These are phyloP conservation scores for Octonoba sinensis DNA, from an alignment of 2,888 invertebrate genomes.

Conservation along the genomic window DNA sequence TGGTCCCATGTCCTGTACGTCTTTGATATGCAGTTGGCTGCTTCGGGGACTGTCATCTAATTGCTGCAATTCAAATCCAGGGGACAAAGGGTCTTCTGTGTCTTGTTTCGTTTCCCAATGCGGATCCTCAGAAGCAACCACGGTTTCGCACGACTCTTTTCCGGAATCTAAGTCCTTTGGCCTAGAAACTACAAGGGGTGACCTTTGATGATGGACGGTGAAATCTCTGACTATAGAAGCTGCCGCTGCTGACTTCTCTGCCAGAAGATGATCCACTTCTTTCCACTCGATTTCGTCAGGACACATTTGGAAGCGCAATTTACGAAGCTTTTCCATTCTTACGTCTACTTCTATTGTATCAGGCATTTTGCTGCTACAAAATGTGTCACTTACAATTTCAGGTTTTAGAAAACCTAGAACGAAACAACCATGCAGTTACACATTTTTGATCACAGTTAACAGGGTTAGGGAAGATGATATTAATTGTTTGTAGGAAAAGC, in stretches of 20 bases:
- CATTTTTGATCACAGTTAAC: too few species aligned
- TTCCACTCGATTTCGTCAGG: constrained; percentile 57
- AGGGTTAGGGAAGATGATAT: too few species aligned
- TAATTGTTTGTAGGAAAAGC: too few species aligned
- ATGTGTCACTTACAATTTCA: constrained; percentile 57
- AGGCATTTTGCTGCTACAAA: constrained; percentile 40
- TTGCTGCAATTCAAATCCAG: constrained; percentile 53
- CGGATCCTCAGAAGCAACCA: constrained; percentile 19
- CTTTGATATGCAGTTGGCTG: constrained; percentile 56
- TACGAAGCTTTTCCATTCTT: constrained; percentile 50
- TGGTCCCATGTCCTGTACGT: constrained; percentile 40
- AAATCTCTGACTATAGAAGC: constrained; percentile 51
- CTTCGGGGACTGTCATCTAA: constrained; percentile 57
- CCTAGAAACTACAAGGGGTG: constrained; percentile 36
- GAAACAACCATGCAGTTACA: not conserved
- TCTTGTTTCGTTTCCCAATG: constrained; percentile 19
- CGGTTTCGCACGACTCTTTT: constrained; percentile 22
- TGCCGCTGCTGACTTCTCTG: constrained; percentile 32
- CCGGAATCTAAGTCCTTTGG: constrained; percentile 23
- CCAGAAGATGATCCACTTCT: constrained; percentile 53
- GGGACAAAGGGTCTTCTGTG: constrained; percentile 25
- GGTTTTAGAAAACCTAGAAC: constrained; percentile 55
- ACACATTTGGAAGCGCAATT: constrained; percentile 55
- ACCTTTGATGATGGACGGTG: constrained; percentile 49
- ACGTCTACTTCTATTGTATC: constrained; percentile 53